Evolutionary conservation across 2,797 vertebrate genomes (phyloP).

Genomic region (Sebastes flavidus): DNA sequence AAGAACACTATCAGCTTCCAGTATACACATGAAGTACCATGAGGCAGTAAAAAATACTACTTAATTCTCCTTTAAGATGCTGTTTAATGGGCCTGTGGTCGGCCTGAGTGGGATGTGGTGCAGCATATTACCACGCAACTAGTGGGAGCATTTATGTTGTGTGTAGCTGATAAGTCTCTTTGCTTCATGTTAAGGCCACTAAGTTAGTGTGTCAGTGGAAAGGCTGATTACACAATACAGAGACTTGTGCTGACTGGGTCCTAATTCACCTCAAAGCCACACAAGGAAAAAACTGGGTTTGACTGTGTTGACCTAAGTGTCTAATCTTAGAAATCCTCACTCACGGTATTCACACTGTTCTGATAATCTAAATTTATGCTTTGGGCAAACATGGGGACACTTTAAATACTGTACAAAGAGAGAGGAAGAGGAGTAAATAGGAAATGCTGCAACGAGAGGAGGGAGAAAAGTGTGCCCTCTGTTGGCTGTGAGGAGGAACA

Average conservation of each 20-base stretch:
- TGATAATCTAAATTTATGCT: conserved; percentile 33
- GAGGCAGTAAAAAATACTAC: conserved; percentile 23
- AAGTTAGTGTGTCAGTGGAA: conserved; percentile 55
- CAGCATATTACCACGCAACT: conserved; percentile 24
- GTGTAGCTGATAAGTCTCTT: conserved; percentile 47
- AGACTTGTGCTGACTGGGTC: conserved; percentile 37
- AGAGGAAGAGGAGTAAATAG: background rate
- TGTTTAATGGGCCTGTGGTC: conserved; percentile 56
- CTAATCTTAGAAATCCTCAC: conserved; percentile 38
- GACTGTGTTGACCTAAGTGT: conserved; percentile 17
- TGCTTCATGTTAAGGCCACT: conserved; percentile 47
- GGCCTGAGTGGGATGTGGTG: conserved; percentile 41
- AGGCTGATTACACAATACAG: conserved; percentile 54
- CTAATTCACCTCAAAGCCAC: conserved; percentile 25
- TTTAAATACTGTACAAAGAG: conserved; percentile 26
- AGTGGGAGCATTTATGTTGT: conserved; percentile 41
- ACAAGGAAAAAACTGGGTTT: conserved; percentile 28
- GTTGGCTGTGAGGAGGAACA: conserved; percentile 29
- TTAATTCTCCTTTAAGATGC: conserved; percentile 39
- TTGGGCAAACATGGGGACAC: conserved; percentile 13
- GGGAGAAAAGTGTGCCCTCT: conserved; percentile 54
- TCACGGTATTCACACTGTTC: conserved; percentile 6
- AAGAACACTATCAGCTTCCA: conserved; percentile 9
- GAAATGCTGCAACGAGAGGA: background rate
- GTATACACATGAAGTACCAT: conserved; percentile 23